Evolutionary conservation across 2,797 vertebrate species (phyloP).

Genomic region (Propithecus perrieri): DNA sequence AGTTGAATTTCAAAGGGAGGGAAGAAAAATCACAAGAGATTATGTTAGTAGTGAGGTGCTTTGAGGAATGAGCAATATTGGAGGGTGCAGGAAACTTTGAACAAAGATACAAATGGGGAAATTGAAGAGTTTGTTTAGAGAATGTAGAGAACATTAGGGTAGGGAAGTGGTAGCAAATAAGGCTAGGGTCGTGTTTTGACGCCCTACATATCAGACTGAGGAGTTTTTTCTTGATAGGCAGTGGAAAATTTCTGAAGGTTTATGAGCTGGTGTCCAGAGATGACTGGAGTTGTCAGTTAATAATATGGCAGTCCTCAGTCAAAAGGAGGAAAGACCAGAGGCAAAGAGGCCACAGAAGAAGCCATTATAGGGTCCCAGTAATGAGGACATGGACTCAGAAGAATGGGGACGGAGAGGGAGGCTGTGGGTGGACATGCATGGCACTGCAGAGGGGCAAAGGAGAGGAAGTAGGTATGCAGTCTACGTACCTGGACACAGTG

Average conservation of each 20-base stretch:
- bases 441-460: background rate
- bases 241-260: background rate
- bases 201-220: background rate
- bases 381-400: background rate
- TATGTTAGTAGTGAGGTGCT: conserved; percentile 4
- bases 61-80: background rate
- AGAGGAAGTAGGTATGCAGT: background rate
- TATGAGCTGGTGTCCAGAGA: background rate
- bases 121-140: background rate
- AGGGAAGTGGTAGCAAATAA: background rate
- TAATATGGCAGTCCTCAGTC: background rate
- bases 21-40: background rate
- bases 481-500: background rate
- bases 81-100: background rate
- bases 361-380: background rate
- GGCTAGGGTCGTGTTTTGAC: background rate
- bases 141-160: background rate
- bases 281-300: background rate
- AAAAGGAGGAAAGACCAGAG: background rate
- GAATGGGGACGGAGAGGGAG: background rate
- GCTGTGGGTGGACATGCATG: background rate
- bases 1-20: background rate
- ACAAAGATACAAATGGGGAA: background rate
- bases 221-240: background rate
- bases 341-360: background rate